Evolutionary conservation across 2,797 vertebrate genomes (phyloP), one percentile per base, ranked within the genome.

Genomic region (Hoplostethus mediterraneus): DNA sequence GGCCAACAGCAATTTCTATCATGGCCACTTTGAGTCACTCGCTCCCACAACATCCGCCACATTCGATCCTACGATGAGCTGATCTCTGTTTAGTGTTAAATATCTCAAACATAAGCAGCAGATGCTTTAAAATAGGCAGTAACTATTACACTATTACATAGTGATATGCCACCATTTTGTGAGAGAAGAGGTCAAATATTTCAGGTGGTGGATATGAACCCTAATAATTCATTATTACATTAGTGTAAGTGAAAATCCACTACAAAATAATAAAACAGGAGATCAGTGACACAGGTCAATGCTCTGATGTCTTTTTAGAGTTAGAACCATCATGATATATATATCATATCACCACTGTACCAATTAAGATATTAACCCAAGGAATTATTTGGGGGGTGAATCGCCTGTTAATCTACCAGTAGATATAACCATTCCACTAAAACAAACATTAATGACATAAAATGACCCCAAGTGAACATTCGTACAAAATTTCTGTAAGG

Each of bases 401-500:
- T 65, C 49, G 60, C 25, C 67, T 62, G 73, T 80, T 90, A 72
- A 84, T 79, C 80, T 75, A 87, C 76, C 59, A 70, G 63, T 77
- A 73, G 84, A 66, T 63, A 73, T 77, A 61, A 68, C 45, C 54
- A 30, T 76, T 76, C 51, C 54, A 65, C 69, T 71, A 81, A 85
- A 74, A 76, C n/a, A 68, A 82, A 73, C 21, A 12, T 78, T 38
- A 67, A 63, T 87, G 71, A 85, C 80, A 71, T 63, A 71, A 86
- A 80, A 80, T 5, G 6, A 81, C 73, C 79, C 52, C 63, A 73
- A 84, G 65, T 72, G n/a, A 71, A 93, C 85, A 89, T 89, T 89
- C 82, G 68, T 86, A 89, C 83, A 89, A 80, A 81, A 66, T 81
- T 87, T 83, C 64, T 81, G 85, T 95, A 95, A 95, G 94, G 94